Percentiles rank a stretch among this genome's conserved stretches.
phyloP scores from a whole-genome alignment of 2,888 invertebrate genomes.

The Euphydryas editha region DNA sequence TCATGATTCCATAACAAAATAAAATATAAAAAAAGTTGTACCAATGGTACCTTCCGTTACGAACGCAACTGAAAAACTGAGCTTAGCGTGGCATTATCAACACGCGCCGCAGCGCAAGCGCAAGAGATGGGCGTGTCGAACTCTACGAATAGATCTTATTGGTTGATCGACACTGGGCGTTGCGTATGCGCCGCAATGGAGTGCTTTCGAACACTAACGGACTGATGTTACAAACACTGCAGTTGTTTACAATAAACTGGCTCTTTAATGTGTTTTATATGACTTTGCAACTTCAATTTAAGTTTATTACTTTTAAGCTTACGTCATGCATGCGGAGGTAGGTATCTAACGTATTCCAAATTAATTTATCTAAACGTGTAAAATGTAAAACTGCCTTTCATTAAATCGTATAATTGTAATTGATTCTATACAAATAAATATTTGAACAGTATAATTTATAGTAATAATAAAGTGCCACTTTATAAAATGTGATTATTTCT shows the following conservation, averaged over 20 bases:
- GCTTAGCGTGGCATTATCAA: slow-evolving; percentile 51
- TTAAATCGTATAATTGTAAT: slow-evolving; percentile 24
- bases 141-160: slow-evolving; percentile 57
- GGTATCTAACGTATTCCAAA: slow-evolving; percentile 33
- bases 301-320: slow-evolving; percentile 70
- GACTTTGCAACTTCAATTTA: slow-evolving; percentile 70
- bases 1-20: slow-evolving; percentile 54
- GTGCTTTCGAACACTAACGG: slow-evolving; percentile 62
- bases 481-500: no score
- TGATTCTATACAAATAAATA: slow-evolving; percentile 18
- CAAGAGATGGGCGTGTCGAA: slow-evolving; percentile 68
- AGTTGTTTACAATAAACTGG: slow-evolving; percentile 80
- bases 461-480: not conserved
- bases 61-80: slow-evolving; percentile 73
- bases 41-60: slow-evolving; percentile 48
- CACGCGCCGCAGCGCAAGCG: slow-evolving; percentile 57
- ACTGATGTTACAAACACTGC: slow-evolving; percentile 72
- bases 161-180: slow-evolving; percentile 63
- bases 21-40: slow-evolving; percentile 18
- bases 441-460: not conserved
- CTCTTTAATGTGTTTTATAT: slow-evolving; percentile 80
- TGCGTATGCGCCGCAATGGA: slow-evolving; percentile 57
- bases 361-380: slow-evolving; percentile 21
- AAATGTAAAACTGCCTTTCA: slow-evolving; percentile 10
- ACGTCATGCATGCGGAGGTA: slow-evolving; percentile 61